phyloP scores from a whole-genome alignment of 2,113 vertebrate genomes.

The Catharus minimus region DNA sequence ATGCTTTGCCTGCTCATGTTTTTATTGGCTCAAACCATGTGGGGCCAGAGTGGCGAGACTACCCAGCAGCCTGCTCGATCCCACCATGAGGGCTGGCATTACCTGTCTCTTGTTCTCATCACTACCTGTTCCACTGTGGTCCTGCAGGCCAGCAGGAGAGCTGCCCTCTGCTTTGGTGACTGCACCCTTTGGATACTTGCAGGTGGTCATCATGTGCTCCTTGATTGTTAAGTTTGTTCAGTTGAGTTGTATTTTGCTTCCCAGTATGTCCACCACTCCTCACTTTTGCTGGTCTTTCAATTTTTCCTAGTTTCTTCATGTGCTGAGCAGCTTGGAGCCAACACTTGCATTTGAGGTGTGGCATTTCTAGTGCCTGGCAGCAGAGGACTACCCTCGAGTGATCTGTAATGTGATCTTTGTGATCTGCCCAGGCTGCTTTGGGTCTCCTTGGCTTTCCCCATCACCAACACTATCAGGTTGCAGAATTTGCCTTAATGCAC shows the following conservation, averaged over 20 bases:
- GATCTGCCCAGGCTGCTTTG: background rate
- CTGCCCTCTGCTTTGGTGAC: background rate
- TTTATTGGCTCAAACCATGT: background rate
- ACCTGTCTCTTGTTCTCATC: background rate
- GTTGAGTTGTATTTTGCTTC: background rate
- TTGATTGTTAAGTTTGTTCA: background rate
- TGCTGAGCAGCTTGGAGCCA: background rate
- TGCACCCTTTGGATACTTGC: background rate
- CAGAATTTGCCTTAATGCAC: background rate
- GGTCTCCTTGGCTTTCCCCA: constrained; percentile 48
- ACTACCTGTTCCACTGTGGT: background rate
- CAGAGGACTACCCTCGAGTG: background rate
- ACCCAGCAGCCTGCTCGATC: background rate
- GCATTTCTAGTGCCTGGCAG: background rate
- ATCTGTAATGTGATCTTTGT: constrained; percentile 16
- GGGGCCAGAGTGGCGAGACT: background rate
- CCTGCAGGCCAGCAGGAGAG: background rate
- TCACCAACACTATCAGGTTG: background rate
- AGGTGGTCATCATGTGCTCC: accelerated
- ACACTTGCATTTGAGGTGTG: background rate
- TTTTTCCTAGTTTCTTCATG: background rate
- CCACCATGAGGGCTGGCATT: background rate
- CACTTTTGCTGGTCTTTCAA: background rate
- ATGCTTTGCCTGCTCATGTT: background rate
- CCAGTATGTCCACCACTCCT: background rate